phyloP scores from a whole-genome alignment of 1,140 invertebrate genomes.

The Mya arenaria region DNA sequence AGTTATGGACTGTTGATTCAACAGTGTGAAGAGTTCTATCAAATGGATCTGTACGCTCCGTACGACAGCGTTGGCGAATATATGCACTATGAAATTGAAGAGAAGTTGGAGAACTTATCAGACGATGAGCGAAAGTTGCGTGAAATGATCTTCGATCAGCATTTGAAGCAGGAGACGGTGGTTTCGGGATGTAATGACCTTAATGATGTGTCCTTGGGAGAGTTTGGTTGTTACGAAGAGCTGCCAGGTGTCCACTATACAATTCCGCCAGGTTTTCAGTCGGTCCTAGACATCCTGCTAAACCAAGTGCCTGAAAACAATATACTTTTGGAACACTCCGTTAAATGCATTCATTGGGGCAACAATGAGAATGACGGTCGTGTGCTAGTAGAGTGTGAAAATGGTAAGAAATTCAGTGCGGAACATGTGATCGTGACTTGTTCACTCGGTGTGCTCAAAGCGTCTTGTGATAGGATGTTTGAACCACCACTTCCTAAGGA shows the following conservation, averaged over 20 bases:
- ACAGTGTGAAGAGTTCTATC: slow-evolving; percentile 78
- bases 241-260: slow-evolving; percentile 96
- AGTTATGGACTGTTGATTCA: slow-evolving; percentile 77
- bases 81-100: slow-evolving; percentile 91
- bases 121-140: slow-evolving; percentile 89
- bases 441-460: slow-evolving; percentile 95
- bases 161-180: slow-evolving; percentile 96
- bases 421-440: slow-evolving; percentile 96
- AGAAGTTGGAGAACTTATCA: slow-evolving; percentile 90
- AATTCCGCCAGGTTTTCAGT: slow-evolving; percentile 93
- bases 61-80: slow-evolving; percentile 93
- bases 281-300: slow-evolving; percentile 90
- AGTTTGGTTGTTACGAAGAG: slow-evolving; percentile 91
- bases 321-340: slow-evolving; percentile 87
- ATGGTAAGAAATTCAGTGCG: slow-evolving; percentile 87
- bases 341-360: slow-evolving; percentile 88
- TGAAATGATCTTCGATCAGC: slow-evolving; percentile 93
- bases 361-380: slow-evolving; percentile 84
- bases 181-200: slow-evolving; percentile 93
- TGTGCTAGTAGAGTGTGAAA: slow-evolving; percentile 82
- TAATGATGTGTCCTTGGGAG: slow-evolving; percentile 87
- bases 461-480: slow-evolving; percentile 89
- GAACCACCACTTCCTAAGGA: slow-evolving; percentile 91
- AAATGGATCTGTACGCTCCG: slow-evolving; percentile 70
- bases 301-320: slow-evolving; percentile 88